Conservation (phyloP, 2,113 vertebrate genomes). For the Triplophysa tibetana region DNA sequence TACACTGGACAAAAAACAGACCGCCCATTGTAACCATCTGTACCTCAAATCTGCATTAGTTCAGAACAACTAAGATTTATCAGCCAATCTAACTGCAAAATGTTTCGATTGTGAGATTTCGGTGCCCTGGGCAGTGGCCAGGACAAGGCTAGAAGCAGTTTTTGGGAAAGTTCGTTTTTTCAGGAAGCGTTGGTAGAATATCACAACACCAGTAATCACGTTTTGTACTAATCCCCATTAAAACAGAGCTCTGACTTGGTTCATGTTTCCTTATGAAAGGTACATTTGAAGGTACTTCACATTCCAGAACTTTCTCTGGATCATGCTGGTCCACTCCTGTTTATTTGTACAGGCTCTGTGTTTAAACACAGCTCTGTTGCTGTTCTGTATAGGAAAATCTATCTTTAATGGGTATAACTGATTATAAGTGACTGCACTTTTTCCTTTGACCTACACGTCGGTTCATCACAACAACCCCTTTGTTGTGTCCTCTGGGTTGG, state of each 20-base stretch:
- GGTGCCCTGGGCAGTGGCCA: constrained; percentile 10
- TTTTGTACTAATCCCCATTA: not conserved
- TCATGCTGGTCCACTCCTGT: not conserved
- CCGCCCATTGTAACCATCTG: not conserved
- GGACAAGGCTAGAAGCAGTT: constrained; percentile 7
- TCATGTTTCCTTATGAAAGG: not conserved
- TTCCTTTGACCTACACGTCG: not conserved
- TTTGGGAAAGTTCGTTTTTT: constrained; percentile 53
- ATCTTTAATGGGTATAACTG: not conserved
- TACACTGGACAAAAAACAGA: not conserved
- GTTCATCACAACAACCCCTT: constrained; percentile 12
- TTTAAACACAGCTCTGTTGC: too few relatives aligned
- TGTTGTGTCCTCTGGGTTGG: not conserved
- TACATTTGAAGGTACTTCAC: not conserved
- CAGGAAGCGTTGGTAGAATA: constrained; percentile 51
- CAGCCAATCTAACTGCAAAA: constrained; percentile 36
- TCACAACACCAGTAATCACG: not conserved
- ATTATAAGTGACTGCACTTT: not conserved
- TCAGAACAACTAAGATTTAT: constrained; percentile 28
- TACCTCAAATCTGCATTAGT: not conserved
- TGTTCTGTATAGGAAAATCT: not conserved
- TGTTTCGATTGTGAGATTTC: constrained; percentile 56
- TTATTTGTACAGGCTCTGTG: too few relatives aligned
- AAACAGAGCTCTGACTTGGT: not conserved
- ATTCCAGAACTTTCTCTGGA: not conserved